Evolutionary conservation across 2,113 vertebrate species (phyloP), one percentile per base, ranked within the genome.

Genomic region (Microtus montanus): DNA sequence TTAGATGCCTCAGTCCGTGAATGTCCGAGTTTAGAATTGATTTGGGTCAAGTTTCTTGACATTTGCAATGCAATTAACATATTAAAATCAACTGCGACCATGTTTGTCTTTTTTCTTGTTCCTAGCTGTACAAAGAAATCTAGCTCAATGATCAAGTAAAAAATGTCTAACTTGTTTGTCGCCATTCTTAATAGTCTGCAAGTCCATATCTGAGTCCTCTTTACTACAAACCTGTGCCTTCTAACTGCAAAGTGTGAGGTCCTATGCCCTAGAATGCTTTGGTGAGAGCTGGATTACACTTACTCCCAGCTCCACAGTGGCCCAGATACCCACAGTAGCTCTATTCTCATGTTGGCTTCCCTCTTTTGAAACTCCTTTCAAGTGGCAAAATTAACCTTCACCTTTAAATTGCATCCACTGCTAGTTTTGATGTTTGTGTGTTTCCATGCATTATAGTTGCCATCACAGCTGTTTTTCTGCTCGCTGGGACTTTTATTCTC

Each of bases 401-500:
- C 35, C 79, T 84, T 94, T 54, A 93, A 87, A 84, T 52, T 90
- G 0, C 63, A 88, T n/a, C 22, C 7, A 73, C 33, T 11, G 64
- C 75, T 83, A 83, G 20, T 74, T 87, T 70, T 89, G 92, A 95
- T 74, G n/a, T 96, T 95, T 97, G 89, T 97, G 71, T 58, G 96
- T 98, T 98, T 96, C 91, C 75, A 47, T 94, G 93, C 98, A 97
- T 96, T 41, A 84, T 96, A 96, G 93, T 92, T 91, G 95, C 93
- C 97, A 98, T 98, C 96, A 94, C 94, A 97, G 96, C 96, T 96
- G 95, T 98, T 97, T 91, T 89, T 86, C 95, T 94, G 75, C 90
- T 94, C 87, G 80, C 90, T 24, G 22, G 92, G 96, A 94, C 95
- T 96, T 98, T 98, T 98, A 97, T 98, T 97, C 97, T 98, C 84